A percentile compares a stretch with the other conserved stretches of the same genome.
phyloP scores from a whole-genome alignment of 2,113 vertebrate genomes.

The Psilopogon haemacephalus region DNA sequence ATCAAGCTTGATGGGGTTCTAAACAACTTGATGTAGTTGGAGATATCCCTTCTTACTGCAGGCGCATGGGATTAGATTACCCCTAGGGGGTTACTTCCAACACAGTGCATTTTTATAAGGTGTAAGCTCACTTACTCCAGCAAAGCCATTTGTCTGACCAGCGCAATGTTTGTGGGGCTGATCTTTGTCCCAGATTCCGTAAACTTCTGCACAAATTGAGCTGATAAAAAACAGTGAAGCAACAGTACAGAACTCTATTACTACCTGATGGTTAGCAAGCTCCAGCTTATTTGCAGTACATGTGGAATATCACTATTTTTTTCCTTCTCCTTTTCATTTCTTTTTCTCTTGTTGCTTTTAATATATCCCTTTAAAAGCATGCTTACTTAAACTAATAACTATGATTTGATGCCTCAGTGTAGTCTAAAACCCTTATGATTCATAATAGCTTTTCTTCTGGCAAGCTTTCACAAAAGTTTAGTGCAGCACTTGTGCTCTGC shows the following conservation, averaged over 20 bases:
- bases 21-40: too few relatives aligned
- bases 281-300: not conserved
- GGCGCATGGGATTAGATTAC: too few relatives aligned
- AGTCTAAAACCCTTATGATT: slow-evolving; percentile 12
- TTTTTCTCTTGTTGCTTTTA: not conserved
- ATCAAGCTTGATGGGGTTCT: too few relatives aligned
- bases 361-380: not conserved
- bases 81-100: too few relatives aligned
- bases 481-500: not conserved
- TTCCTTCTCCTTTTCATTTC: not conserved
- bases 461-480: slow-evolving; percentile 2
- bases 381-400: slow-evolving; percentile 19
- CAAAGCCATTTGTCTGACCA: not conserved
- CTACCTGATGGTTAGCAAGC: not conserved
- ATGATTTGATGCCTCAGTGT: not conserved
- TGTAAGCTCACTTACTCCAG: not conserved
- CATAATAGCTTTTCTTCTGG: slow-evolving; percentile 16
- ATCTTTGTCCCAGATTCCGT: not conserved
- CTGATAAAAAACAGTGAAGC: not conserved
- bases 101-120: not conserved
- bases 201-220: not conserved
- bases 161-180: not conserved
- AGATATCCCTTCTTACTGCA: too few relatives aligned
- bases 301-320: not conserved
- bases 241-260: not conserved